These are phyloP conservation scores for Psophia crepitans DNA, from an alignment of 2,113 vertebrate genomes.

Conservation along the genomic window DNA sequence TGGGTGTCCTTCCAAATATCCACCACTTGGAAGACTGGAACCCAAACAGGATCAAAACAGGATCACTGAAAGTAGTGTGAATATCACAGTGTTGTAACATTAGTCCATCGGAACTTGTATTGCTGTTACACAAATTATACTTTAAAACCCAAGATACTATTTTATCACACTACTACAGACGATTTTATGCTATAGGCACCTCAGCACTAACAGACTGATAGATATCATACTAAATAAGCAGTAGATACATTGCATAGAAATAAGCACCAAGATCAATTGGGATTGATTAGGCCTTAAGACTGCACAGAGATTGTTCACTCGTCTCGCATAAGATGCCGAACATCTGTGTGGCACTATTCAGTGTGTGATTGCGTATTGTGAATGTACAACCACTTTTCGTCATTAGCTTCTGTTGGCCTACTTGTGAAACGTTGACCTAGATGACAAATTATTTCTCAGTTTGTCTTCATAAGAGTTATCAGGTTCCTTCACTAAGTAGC, in stretches of 20 bases:
- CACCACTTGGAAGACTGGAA: neutral
- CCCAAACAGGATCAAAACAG: neutral
- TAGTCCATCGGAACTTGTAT: neutral
- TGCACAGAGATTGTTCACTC: neutral
- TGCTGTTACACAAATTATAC: neutral
- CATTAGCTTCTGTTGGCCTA: neutral
- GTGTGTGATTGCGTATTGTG: neutral
- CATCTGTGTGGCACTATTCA: neutral
- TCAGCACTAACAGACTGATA: neutral
- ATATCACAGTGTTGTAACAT: neutral
- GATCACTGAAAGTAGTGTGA: neutral
- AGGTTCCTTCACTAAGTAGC: neutral
- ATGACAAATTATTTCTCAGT: neutral
- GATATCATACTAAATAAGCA: neutral
- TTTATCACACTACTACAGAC: neutral
- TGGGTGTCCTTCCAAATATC: neutral
- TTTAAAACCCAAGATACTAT: neutral
- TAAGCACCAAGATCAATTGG: neutral
- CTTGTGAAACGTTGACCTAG: neutral
- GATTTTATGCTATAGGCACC: neutral
- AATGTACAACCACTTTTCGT: neutral
- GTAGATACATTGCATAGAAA: neutral
- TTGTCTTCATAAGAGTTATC: neutral
- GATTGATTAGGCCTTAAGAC: neutral
- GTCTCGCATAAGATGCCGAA: neutral